Evolutionary conservation across 2,888 invertebrate species (phyloP).

Genomic region (Ornithoptera priamus): DNA sequence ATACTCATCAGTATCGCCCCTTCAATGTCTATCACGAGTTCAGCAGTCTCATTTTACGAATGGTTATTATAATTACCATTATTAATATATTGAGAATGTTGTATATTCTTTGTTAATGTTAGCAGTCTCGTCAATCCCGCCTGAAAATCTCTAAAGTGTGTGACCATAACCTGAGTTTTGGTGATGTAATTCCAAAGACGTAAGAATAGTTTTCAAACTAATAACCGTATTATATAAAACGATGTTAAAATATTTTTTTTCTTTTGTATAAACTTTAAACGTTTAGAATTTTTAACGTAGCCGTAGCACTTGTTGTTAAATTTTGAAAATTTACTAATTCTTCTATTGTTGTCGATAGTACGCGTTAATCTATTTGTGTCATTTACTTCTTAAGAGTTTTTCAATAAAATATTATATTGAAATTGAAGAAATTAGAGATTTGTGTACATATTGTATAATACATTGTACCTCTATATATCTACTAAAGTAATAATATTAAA

Average conservation of each 20-base stretch:
- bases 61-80: slow-evolving; percentile 22
- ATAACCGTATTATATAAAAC: slow-evolving; percentile 56
- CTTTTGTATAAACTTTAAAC: slow-evolving; percentile 30
- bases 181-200: slow-evolving; percentile 80
- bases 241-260: slow-evolving; percentile 28
- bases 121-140: slow-evolving; percentile 65
- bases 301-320: slow-evolving; percentile 32
- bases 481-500: slow-evolving; percentile 62
- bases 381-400: slow-evolving; percentile 34
- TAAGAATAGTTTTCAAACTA: slow-evolving; percentile 72
- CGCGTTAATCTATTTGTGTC: slow-evolving; percentile 30
- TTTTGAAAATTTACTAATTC: slow-evolving; percentile 35
- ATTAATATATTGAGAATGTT: slow-evolving; percentile 32
- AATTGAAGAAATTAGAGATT: slow-evolving; percentile 37
- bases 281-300: slow-evolving; percentile 34
- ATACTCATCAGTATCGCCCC: slow-evolving; percentile 8
- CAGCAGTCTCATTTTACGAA: slow-evolving; percentile 15
- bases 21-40: slow-evolving; percentile 6
- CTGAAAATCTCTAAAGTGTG: slow-evolving; percentile 62
- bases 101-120: slow-evolving; percentile 38
- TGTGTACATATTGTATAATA: slow-evolving; percentile 72
- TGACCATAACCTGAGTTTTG: slow-evolving; percentile 79
- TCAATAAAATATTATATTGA: slow-evolving; percentile 39
- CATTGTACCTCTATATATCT: slow-evolving; percentile 62
- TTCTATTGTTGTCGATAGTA: slow-evolving; percentile 24